Conservation (phyloP, 2,797 vertebrate species). For the Crenuchus spilurus region DNA sequence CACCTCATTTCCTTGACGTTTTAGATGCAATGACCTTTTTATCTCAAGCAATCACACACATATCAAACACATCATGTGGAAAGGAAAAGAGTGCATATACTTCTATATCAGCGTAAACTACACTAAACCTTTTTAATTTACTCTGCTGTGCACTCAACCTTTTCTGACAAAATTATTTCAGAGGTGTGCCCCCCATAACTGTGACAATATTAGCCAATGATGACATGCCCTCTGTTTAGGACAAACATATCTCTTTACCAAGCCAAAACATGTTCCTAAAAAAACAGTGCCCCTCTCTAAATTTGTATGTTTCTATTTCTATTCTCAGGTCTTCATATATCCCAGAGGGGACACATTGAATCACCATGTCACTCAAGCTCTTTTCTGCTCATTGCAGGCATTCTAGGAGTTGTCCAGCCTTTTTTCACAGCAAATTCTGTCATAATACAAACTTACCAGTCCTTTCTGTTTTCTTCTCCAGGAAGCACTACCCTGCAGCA, state of each 20-base stretch:
- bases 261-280: constrained; percentile 31
- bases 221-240: constrained; percentile 2
- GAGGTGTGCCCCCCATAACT: constrained; percentile 18
- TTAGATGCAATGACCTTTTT: neutral
- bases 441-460: constrained; percentile 77
- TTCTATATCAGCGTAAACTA: neutral
- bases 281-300: constrained; percentile 48
- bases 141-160: neutral
- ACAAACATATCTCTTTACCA: constrained; percentile 56
- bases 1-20: neutral
- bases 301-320: constrained; percentile 54
- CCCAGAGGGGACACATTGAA: constrained; percentile 37
- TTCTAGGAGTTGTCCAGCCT: neutral
- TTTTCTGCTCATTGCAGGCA: constrained; percentile 5
- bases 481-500: constrained; percentile 85
- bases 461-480: constrained; percentile 77
- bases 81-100: neutral
- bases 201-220: constrained; percentile 39
- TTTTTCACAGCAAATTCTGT: constrained; percentile 46
- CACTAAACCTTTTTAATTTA: neutral
- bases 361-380: constrained; percentile 18
- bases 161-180: neutral
- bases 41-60: neutral
- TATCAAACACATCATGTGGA: neutral
- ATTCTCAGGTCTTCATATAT: constrained; percentile 46